These are phyloP conservation scores for Bagarius yarrelli DNA, from an alignment of 2,113 vertebrate species.

Conservation along the genomic window DNA sequence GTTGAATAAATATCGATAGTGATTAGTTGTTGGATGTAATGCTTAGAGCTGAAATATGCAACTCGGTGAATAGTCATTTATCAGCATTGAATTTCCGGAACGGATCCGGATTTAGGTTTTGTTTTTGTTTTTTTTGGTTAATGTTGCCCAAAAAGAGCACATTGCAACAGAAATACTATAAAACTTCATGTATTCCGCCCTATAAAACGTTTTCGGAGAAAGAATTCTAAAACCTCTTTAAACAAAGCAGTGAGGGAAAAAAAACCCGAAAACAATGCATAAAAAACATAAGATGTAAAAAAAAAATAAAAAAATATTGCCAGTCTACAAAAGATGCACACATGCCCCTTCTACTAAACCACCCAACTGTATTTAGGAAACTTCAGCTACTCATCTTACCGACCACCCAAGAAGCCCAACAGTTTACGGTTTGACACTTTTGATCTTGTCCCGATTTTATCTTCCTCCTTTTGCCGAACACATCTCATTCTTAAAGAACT, in stretches of 20 bases:
- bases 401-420: slow-evolving; percentile 72
- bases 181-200: neutral
- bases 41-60: slow-evolving; percentile 33
- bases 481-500: slow-evolving; percentile 40
- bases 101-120: neutral
- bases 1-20: slow-evolving; percentile 68
- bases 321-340: slow-evolving; percentile 31
- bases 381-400: slow-evolving; percentile 69
- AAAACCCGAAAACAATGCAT: slow-evolving; percentile 24
- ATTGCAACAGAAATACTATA: neutral
- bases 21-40: slow-evolving; percentile 38
- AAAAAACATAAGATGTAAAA: slow-evolving; percentile 10
- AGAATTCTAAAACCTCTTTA: slow-evolving; percentile 3
- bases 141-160: neutral
- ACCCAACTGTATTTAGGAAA: slow-evolving; percentile 72
- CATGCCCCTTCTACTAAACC: slow-evolving; percentile 67
- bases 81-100: neutral
- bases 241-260: neutral
- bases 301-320: neutral
- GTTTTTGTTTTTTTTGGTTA: neutral
- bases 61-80: neutral
- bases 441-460: slow-evolving; percentile 53
- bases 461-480: slow-evolving; percentile 47
- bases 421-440: slow-evolving; percentile 60
- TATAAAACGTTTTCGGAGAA: neutral